Evolutionary conservation across 2,113 vertebrate species (phyloP).

Genomic region (Paracanthobrama guichenoti): DNA sequence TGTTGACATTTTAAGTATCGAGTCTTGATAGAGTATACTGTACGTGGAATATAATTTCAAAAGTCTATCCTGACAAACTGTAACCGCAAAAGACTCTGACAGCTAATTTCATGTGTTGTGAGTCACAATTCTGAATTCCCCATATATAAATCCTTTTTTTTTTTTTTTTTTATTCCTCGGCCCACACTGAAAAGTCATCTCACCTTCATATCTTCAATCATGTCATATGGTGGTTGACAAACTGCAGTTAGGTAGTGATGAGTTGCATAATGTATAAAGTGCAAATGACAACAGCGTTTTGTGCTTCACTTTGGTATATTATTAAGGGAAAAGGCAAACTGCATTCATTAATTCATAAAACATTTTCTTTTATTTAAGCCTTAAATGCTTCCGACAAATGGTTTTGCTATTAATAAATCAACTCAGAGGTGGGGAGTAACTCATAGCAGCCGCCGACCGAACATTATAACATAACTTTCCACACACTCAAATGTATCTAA

Average conservation of each 20-base stretch:
- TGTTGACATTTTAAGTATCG: background rate
- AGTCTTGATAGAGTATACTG: background rate
- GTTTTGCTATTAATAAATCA: background rate
- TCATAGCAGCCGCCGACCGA: too few relatives aligned
- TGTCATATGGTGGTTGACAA: background rate
- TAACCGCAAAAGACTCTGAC: background rate
- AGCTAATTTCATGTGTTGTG: background rate
- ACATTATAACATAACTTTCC: too few relatives aligned
- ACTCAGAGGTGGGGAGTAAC: background rate
- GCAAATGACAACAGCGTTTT: background rate
- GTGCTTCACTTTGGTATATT: background rate
- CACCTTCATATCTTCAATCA: background rate
- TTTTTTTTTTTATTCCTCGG: constrained; percentile 9
- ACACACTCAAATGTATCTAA: too few relatives aligned
- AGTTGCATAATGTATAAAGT: background rate
- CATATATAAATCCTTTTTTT: constrained; percentile 11
- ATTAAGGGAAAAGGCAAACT: background rate
- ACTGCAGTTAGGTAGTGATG: background rate
- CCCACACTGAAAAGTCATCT: constrained; percentile 14
- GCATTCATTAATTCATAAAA: background rate
- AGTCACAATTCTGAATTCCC: constrained; percentile 28
- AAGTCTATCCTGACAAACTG: background rate
- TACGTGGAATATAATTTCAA: background rate
- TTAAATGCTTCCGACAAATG: background rate
- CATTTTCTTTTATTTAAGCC: background rate